phyloP scores from a whole-genome alignment of 2,888 invertebrate genomes.

The Seira ritae region DNA sequence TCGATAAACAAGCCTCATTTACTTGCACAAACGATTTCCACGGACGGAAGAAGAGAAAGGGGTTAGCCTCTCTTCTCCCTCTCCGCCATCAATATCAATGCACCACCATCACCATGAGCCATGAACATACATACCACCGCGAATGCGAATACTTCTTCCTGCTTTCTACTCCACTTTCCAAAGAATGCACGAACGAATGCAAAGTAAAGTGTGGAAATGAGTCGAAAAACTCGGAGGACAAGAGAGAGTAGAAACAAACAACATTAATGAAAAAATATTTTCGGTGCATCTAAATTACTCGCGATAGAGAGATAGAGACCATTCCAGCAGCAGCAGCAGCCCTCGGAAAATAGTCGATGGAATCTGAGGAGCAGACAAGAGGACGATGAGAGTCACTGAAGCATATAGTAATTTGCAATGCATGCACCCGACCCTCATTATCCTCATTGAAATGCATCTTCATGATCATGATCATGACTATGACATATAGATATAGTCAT shows the following conservation, averaged over 20 bases:
- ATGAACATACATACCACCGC: too few relatives aligned
- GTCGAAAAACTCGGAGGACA: not conserved
- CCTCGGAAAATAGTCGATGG: not conserved
- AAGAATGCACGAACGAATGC: slow-evolving; percentile 8
- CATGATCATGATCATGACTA: too few relatives aligned
- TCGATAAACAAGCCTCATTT: slow-evolving; percentile 2
- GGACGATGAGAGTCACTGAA: too few relatives aligned
- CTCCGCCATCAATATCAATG: not conserved
- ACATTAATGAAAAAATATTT: slow-evolving; percentile 13
- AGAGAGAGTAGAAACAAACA: slow-evolving; percentile 9
- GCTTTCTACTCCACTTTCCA: too few relatives aligned
- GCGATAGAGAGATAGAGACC: too few relatives aligned
- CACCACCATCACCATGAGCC: too few relatives aligned
- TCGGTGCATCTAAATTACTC: slow-evolving; percentile 5
- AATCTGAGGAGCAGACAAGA: not conserved
- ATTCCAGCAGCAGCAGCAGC: not conserved
- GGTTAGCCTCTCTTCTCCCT: slow-evolving; percentile 3
- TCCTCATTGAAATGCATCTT: too few relatives aligned
- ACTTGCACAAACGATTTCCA: slow-evolving; percentile 17
- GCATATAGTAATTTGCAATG: too few relatives aligned
- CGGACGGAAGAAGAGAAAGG: slow-evolving; percentile 12
- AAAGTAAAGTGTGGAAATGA: not conserved
- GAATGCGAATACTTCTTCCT: not conserved
- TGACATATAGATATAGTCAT: too few relatives aligned
- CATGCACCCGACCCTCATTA: too few relatives aligned